Evolutionary conservation across 2,113 vertebrate species (phyloP).

Genomic region (Triplophysa tibetana): DNA sequence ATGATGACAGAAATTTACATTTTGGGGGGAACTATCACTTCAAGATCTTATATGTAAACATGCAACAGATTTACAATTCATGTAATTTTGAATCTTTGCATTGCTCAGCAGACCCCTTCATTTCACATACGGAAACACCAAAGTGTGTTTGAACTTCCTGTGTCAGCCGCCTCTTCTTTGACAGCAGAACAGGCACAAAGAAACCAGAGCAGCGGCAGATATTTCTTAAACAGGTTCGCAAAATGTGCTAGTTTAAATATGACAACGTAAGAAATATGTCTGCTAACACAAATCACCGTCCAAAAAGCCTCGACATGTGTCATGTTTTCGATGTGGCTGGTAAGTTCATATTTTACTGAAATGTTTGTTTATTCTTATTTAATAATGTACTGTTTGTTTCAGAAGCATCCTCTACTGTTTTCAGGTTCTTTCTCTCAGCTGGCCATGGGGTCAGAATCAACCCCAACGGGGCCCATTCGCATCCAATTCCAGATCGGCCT

Average conservation of each 20-base stretch:
- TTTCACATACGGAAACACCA: conserved; percentile 9
- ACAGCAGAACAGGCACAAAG: conserved; percentile 47
- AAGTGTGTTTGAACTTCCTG: conserved; percentile 61
- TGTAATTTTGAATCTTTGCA: not conserved
- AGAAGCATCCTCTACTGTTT: too few species aligned
- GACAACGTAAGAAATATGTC: conserved; percentile 40
- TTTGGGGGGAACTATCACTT: too few species aligned
- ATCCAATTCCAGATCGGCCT: conserved; percentile 74
- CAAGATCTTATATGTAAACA: not conserved
- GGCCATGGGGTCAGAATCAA: not conserved
- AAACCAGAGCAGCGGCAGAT: conserved; percentile 53
- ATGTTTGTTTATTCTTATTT: not conserved
- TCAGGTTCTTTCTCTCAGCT: not conserved
- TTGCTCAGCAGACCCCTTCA: not conserved
- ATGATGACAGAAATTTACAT: too few species aligned
- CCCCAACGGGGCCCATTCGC: conserved; percentile 31
- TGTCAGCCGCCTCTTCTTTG: conserved; percentile 22
- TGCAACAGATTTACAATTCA: not conserved
- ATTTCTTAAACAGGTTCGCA: conserved; percentile 1
- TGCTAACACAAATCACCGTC: not conserved
- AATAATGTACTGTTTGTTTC: too few species aligned
- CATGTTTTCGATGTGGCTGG: conserved; percentile 44
- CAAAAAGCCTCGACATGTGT: conserved; percentile 29
- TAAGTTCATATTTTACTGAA: conserved; percentile 36
- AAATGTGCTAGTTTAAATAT: conserved; percentile 18